Evolutionary conservation across 1,140 invertebrate species (phyloP).

Genomic region (Pseudomyrmex cubaensis): DNA sequence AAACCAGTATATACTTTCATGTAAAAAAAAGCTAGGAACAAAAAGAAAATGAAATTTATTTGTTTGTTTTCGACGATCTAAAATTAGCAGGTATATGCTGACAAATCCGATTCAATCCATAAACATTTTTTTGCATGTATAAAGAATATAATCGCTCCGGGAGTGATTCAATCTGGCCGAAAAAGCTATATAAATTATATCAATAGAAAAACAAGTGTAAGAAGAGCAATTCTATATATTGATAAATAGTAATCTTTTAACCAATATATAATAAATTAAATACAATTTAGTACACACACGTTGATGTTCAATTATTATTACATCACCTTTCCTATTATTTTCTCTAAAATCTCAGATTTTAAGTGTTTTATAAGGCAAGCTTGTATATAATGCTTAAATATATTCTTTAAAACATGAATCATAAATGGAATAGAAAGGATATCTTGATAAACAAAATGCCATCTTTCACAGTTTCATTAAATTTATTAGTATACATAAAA

Average conservation of each 20-base stretch:
- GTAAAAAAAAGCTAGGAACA: constrained; percentile 15
- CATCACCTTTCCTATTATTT: constrained; percentile 16
- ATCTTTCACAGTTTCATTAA: constrained; percentile 72
- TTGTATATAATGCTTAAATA: constrained; percentile 1
- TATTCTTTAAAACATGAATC: neutral
- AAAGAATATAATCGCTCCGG: constrained; percentile 11
- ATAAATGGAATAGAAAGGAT: neutral
- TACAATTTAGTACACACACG: constrained; percentile 53
- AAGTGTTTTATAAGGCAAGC: neutral
- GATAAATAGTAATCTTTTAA: constrained; percentile 44
- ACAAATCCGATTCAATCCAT: neutral
- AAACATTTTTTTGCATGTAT: constrained; percentile 16
- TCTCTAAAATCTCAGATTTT: constrained; percentile 22
- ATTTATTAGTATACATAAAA: constrained; percentile 82
- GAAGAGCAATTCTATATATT: constrained; percentile 40
- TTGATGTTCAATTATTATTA: constrained; percentile 36
- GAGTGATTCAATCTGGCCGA: no score
- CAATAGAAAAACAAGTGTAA: constrained; percentile 37
- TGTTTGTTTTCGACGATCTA: neutral
- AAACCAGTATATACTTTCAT: neutral
- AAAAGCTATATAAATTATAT: neutral
- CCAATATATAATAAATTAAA: constrained; percentile 45
- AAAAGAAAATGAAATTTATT: neutral
- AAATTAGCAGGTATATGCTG: constrained; percentile 10
- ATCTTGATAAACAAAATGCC: neutral